phyloP scores from a whole-genome alignment of 2,888 invertebrate genomes.

The Leptogaster cylindrica region DNA sequence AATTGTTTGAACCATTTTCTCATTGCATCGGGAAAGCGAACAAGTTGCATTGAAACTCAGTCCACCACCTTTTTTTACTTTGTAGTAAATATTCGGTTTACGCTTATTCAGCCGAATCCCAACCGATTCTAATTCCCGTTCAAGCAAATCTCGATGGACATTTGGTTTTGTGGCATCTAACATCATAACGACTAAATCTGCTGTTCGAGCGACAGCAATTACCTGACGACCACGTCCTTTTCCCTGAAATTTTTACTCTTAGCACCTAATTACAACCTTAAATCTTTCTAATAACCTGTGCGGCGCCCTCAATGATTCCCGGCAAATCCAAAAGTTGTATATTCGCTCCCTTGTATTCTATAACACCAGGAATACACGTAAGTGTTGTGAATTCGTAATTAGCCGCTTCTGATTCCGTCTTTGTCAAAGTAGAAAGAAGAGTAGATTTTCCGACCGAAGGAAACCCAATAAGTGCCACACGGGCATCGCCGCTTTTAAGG shows the following conservation, averaged over 20 bases:
- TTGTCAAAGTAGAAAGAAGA: conserved; percentile 90
- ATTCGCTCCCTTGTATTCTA: conserved; percentile 97
- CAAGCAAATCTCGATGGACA: conserved; percentile 88
- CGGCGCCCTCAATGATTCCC: conserved; percentile 99
- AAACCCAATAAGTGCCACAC: conserved; percentile 97
- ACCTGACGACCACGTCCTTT: conserved; percentile 93
- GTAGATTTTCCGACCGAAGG: conserved; percentile 89
- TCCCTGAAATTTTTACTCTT: conserved; percentile 62
- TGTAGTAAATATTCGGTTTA: conserved; percentile 98
- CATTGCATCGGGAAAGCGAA: conserved; percentile 88
- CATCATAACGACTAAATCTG: conserved; percentile 99
- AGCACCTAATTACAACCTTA: not conserved
- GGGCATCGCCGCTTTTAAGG: conserved; percentile 97
- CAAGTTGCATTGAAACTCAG: conserved; percentile 97
- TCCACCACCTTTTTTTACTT: conserved; percentile 95
- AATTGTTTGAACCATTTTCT: conserved; percentile 97
- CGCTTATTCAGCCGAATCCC: conserved; percentile 95
- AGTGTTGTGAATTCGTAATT: conserved; percentile 98
- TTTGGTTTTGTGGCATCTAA: conserved; percentile 98
- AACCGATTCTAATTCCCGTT: conserved; percentile 95
- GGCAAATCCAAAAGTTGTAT: conserved; percentile 98
- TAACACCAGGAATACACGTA: conserved; percentile 99
- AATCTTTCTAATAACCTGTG: conserved; percentile 65
- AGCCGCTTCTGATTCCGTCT: conserved; percentile 96
- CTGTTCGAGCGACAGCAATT: conserved; percentile 97